Conservation (phyloP, 2,113 vertebrate species). For the Ceyx melanurus region DNA sequence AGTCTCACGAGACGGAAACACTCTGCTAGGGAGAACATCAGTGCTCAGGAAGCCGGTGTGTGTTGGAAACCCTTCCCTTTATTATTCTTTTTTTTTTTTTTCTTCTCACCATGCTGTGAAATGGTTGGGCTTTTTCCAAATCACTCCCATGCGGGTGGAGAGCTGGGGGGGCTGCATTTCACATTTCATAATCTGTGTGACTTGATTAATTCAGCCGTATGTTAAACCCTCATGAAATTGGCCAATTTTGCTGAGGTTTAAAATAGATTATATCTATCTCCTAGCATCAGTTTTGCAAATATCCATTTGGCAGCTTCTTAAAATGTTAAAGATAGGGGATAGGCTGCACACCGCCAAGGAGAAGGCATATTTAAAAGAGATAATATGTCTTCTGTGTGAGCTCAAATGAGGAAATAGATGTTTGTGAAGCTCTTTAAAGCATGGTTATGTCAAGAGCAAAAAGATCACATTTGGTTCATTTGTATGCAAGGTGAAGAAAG, state of each 20-base stretch:
- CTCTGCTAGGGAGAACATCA: background rate
- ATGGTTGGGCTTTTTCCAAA: background rate
- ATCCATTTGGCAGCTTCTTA: constrained; percentile 23
- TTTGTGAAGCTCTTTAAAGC: constrained; percentile 45
- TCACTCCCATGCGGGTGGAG: fast-evolving
- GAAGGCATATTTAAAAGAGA: constrained; percentile 24
- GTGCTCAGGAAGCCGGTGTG: fast-evolving
- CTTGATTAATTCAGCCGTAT: background rate
- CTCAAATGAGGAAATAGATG: constrained; percentile 25
- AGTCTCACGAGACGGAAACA: background rate
- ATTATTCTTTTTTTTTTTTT: background rate
- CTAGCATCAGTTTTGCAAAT: constrained; percentile 17
- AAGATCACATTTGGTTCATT: constrained; percentile 26
- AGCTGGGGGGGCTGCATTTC: background rate
- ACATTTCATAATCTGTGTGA: background rate
- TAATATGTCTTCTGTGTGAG: constrained; percentile 29
- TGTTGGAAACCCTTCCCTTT: background rate
- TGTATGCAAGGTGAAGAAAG: constrained; percentile 39
- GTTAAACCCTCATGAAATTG: background rate
- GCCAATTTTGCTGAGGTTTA: constrained; percentile 28
- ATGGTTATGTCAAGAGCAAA: constrained; percentile 35
- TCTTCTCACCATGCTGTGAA: background rate
- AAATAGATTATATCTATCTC: constrained; percentile 32
- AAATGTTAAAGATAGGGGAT: background rate
- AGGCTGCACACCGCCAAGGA: constrained; percentile 19